These are phyloP conservation scores for Lysandra bellargus DNA, from an alignment of 2,888 invertebrate genomes.

Conservation along the genomic window DNA sequence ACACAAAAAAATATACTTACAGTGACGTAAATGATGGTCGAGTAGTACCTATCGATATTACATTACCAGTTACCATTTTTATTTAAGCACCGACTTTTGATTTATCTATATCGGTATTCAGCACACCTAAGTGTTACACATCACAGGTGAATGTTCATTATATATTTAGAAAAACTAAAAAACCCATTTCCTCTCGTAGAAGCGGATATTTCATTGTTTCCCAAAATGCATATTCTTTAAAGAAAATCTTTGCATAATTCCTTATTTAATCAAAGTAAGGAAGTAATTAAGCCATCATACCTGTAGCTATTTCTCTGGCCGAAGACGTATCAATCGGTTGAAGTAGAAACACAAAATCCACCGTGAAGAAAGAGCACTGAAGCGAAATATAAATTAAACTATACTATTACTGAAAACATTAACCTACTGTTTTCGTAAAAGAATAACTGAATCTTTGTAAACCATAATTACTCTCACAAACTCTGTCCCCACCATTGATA, in stretches of 20 bases:
- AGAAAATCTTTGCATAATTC: background rate
- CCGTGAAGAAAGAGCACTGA: constrained; percentile 1
- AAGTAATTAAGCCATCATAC: constrained; percentile 27
- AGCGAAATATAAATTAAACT: background rate
- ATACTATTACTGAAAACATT: background rate
- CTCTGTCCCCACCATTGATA: constrained; percentile 26
- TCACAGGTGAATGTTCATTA: constrained; percentile 52
- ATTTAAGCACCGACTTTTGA: constrained; percentile 33
- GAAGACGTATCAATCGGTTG: constrained; percentile 28
- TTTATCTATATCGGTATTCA: constrained; percentile 50
- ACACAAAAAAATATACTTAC: background rate
- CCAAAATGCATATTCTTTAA: background rate
- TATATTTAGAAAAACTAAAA: constrained; percentile 51
- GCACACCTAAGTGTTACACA: constrained; percentile 52
- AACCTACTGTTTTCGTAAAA: background rate
- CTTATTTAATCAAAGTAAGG: background rate
- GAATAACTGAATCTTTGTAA: background rate
- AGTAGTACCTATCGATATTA: background rate
- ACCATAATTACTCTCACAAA: constrained; percentile 15
- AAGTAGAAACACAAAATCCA: constrained; percentile 30
- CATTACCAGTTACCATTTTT: background rate
- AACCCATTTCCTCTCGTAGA: constrained; percentile 13
- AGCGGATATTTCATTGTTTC: background rate
- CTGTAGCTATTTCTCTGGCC: constrained; percentile 25
- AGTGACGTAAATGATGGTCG: background rate